These are phyloP conservation scores for Troides aeacus DNA, from an alignment of 2,888 invertebrate genomes.

Conservation along the genomic window DNA sequence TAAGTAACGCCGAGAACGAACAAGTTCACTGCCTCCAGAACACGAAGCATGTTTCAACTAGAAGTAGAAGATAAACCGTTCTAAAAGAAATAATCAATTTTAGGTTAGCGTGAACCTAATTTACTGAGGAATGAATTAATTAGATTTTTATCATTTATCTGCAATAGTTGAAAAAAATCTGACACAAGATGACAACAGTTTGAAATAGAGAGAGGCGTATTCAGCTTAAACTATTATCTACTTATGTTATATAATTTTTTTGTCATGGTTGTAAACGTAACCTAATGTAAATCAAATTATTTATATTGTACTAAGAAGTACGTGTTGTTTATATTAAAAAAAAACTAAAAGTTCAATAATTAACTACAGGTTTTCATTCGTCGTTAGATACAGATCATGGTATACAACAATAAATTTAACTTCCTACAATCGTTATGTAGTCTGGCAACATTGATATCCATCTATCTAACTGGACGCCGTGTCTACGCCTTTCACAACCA, in stretches of 20 bases:
- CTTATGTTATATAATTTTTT: no score
- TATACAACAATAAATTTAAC: not conserved
- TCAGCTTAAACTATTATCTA: no score
- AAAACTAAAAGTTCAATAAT: not conserved
- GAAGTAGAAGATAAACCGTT: constrained; percentile 30
- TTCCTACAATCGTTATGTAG: constrained; percentile 3
- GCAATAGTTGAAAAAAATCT: no score
- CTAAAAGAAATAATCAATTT: constrained; percentile 23
- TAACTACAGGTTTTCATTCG: not conserved
- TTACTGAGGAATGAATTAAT: not conserved
- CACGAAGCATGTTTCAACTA: constrained; percentile 39
- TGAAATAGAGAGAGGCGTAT: no score
- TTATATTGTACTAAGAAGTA: not conserved
- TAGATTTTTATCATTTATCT: no score
- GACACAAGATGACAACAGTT: no score
- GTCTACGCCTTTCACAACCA: constrained; percentile 28
- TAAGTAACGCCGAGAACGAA: constrained; percentile 51
- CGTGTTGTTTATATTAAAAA: not conserved
- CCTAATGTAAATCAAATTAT: not conserved
- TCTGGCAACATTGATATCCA: constrained; percentile 19
- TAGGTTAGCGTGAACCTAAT: not conserved
- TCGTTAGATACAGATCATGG: not conserved
- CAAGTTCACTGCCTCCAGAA: constrained; percentile 66
- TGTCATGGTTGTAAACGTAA: no score
- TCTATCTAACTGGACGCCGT: constrained; percentile 17